Conservation (phyloP, 2,888 invertebrate genomes). For the Nebria salina region DNA sequence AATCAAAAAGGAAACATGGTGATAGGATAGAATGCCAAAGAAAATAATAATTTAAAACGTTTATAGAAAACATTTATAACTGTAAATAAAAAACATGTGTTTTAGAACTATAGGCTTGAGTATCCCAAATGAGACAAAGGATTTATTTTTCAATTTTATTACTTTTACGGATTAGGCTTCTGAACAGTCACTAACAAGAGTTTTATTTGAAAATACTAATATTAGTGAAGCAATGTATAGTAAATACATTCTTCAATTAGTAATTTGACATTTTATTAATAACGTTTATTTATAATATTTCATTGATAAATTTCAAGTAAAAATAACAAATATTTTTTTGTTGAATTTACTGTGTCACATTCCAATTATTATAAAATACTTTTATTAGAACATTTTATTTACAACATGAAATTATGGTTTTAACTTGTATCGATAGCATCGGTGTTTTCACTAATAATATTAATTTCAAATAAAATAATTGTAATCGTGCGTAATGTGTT, state of each 20-base stretch:
- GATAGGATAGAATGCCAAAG: constrained; percentile 43
- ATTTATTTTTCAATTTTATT: constrained; percentile 3
- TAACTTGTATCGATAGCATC: too few relatives aligned
- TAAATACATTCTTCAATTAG: too few relatives aligned
- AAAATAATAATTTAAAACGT: constrained; percentile 32
- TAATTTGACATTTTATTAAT: too few relatives aligned
- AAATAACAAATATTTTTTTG: too few relatives aligned
- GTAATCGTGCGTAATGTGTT: neutral
- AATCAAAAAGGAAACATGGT: constrained; percentile 10
- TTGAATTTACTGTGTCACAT: too few relatives aligned
- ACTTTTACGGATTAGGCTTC: constrained; percentile 19
- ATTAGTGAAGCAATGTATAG: neutral
- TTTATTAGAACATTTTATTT: too few relatives aligned
- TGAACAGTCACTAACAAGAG: neutral
- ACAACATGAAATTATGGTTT: too few relatives aligned
- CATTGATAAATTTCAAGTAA: too few relatives aligned
- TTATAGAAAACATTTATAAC: constrained; percentile 11
- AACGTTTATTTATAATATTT: too few relatives aligned
- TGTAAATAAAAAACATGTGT: constrained; percentile 42
- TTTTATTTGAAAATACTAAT: neutral
- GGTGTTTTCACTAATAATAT: too few relatives aligned
- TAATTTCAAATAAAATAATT: neutral
- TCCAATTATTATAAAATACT: too few relatives aligned
- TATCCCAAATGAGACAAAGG: constrained; percentile 36
- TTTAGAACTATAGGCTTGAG: constrained; percentile 32